phyloP scores from a whole-genome alignment of 2,113 vertebrate genomes.

The Anarhynchus alexandrinus region DNA sequence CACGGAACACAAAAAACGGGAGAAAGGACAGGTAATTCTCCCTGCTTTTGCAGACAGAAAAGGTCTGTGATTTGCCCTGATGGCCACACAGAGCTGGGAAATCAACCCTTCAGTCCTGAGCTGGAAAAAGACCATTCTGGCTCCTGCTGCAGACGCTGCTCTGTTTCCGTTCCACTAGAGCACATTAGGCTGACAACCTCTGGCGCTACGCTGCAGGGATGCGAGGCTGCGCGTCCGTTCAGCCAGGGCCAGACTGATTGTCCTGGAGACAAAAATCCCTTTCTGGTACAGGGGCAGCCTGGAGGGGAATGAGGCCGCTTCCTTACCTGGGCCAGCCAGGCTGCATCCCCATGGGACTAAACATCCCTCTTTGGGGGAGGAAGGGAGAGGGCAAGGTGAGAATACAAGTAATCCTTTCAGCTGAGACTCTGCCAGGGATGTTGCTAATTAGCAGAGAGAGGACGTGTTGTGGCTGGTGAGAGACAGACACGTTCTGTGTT shows the following conservation, averaged over 20 bases:
- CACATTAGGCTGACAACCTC: neutral
- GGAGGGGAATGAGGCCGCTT: neutral
- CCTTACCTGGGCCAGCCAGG: neutral
- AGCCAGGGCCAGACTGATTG: neutral
- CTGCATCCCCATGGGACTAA: neutral
- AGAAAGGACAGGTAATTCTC: neutral
- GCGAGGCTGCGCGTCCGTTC: neutral
- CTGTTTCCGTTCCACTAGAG: neutral
- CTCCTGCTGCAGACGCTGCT: neutral
- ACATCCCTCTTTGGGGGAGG: neutral
- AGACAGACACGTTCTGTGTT: slow-evolving; percentile 27
- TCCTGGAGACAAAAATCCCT: neutral
- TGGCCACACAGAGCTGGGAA: neutral
- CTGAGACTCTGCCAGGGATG: neutral
- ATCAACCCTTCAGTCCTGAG: neutral
- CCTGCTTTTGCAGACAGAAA: neutral
- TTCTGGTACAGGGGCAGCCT: neutral
- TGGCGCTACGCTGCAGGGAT: neutral
- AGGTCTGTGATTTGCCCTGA: neutral
- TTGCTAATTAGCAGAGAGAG: slow-evolving; percentile 50
- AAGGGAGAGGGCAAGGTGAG: slow-evolving; percentile 9
- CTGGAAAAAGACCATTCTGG: neutral
- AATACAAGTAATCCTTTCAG: slow-evolving; percentile 46
- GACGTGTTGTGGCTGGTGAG: slow-evolving; percentile 24
- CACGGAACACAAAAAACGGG: neutral